phyloP scores from a whole-genome alignment of 2,797 vertebrate species.

The Sebastes kiyomatsui region DNA sequence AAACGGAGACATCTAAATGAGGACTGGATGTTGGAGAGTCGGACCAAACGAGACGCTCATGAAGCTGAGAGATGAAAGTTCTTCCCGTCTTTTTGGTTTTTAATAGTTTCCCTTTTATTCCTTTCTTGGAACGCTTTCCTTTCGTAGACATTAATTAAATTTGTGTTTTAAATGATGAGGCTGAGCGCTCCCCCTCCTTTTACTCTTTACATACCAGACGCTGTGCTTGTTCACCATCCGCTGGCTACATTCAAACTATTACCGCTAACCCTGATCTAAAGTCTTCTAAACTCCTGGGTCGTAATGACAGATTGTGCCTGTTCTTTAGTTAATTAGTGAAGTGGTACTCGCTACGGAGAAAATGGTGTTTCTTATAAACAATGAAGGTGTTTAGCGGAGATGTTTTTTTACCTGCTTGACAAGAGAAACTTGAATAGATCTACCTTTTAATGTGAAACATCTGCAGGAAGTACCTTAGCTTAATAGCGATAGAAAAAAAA shows the following conservation, averaged over 20 bases:
- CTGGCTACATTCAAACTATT: background rate
- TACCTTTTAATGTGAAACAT: constrained; percentile 1
- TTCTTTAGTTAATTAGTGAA: background rate
- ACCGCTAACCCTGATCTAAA: background rate
- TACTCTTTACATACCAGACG: background rate
- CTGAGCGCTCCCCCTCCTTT: background rate
- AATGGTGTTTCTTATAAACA: background rate
- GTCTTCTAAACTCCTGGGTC: background rate
- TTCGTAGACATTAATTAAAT: constrained; percentile 32
- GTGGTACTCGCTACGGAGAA: background rate
- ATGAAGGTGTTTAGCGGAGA: background rate
- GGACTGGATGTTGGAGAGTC: constrained; percentile 33
- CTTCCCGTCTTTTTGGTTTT: constrained; percentile 42
- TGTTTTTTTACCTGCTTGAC: background rate
- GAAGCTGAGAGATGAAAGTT: constrained; percentile 38
- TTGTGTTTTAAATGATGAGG: constrained; percentile 33
- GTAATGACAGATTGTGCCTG: background rate
- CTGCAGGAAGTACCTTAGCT: background rate
- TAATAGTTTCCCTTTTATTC: constrained; percentile 32
- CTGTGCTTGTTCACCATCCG: background rate
- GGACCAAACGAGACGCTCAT: constrained; percentile 19
- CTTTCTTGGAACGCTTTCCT: constrained; percentile 6
- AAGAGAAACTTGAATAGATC: background rate
- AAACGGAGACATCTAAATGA: constrained; percentile 59
- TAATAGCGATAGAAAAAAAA: background rate